Conservation (phyloP, 1,140 invertebrate species). For the Thaumetopoea pityocampa region DNA sequence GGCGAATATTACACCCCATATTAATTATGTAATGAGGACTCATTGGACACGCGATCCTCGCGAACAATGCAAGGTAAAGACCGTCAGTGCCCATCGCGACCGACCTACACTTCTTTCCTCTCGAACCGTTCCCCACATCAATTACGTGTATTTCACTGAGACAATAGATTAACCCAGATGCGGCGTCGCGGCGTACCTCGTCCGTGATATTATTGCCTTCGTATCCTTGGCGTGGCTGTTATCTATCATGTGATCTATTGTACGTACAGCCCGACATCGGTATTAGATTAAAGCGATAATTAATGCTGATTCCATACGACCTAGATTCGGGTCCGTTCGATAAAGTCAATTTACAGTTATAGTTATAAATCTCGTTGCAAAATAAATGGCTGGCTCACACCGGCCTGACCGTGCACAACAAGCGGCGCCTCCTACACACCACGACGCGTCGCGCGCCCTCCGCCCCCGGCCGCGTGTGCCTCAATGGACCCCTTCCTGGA, state of each 20-base stretch:
- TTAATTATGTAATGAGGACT: conserved; percentile 72
- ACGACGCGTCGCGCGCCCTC: conserved; percentile 31
- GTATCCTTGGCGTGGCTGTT: conserved; percentile 66
- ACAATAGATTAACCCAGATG: conserved; percentile 62
- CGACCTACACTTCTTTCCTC: conserved; percentile 69
- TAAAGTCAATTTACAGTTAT: conserved; percentile 75
- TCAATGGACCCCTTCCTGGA: conserved; percentile 42
- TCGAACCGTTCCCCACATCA: conserved; percentile 59
- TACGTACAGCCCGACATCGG: conserved; percentile 63
- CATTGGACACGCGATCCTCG: conserved; percentile 64
- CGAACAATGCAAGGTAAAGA: conserved; percentile 69
- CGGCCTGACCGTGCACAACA: conserved; percentile 68
- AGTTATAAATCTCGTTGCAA: conserved; percentile 73
- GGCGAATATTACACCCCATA: conserved; percentile 43
- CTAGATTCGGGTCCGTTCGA: conserved; percentile 66
- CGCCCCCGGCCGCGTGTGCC: conserved; percentile 36
- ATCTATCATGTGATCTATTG: conserved; percentile 74
- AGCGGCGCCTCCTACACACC: conserved; percentile 56
- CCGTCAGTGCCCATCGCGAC: conserved; percentile 34
- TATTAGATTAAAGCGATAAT: conserved; percentile 73
- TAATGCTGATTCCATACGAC: conserved; percentile 76
- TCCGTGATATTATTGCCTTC: conserved; percentile 53
- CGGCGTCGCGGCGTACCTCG: conserved; percentile 35
- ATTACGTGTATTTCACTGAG: conserved; percentile 44
- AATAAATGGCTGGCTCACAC: conserved; percentile 62